Evolutionary conservation across 2,113 vertebrate species (phyloP).

Genomic region (Paedocypris sp.): DNA sequence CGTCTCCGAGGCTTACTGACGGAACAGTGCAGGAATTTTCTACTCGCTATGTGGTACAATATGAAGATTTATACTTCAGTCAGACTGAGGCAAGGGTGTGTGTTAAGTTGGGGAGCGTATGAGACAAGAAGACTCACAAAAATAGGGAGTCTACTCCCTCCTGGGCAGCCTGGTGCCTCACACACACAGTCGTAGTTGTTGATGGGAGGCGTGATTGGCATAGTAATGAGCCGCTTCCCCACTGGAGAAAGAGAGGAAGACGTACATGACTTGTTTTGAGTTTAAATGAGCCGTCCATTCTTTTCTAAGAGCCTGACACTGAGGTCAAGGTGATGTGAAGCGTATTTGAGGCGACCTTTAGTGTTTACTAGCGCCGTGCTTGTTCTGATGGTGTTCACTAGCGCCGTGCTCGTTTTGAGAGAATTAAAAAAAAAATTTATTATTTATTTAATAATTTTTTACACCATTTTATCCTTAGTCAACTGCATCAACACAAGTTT

Average conservation of each 20-base stretch:
- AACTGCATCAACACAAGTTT: no score
- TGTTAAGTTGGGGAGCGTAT: background rate
- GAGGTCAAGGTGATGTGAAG: no score
- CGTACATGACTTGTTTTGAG: background rate
- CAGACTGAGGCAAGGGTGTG: constrained; percentile 4
- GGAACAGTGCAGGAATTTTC: constrained; percentile 16
- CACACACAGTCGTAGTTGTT: constrained; percentile 20
- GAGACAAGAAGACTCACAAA: background rate
- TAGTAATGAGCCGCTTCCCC: constrained; percentile 22
- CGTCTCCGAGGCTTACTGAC: constrained; percentile 23
- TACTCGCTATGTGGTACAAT: constrained; percentile 7
- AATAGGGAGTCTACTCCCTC: background rate
- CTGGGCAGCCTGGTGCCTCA: background rate
- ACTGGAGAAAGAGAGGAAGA: constrained; percentile 8
- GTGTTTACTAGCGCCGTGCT: no score
- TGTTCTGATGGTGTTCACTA: no score
- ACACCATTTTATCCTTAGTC: no score
- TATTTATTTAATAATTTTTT: no score
- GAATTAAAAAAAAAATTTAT: no score
- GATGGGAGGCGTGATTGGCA: constrained; percentile 27
- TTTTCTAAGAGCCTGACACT: no score
- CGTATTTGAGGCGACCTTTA: no score
- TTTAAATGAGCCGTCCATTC: constrained; percentile 8
- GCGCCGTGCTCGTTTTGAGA: no score
- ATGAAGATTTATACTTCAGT: constrained; percentile 22